These are phyloP conservation scores for Hydropsyche betteni DNA, from an alignment of 2,888 invertebrate species.

Conservation along the genomic window DNA sequence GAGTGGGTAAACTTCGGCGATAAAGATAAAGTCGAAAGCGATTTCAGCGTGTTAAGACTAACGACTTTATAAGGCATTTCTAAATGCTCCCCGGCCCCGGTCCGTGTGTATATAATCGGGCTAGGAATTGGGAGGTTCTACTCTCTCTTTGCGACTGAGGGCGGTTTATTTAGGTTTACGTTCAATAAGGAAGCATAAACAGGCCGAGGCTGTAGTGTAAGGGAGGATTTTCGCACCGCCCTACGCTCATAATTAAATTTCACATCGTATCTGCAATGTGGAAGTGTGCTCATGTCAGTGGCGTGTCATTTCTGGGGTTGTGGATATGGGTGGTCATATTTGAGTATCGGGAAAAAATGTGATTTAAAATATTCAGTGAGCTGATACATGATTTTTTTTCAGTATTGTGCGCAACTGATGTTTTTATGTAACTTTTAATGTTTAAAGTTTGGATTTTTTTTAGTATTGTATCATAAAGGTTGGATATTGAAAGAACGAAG, in stretches of 20 bases:
- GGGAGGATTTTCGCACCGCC: conserved; percentile 15
- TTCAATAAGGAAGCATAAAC: conserved; percentile 28
- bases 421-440: too few relatives aligned
- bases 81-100: conserved; percentile 32
- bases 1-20: conserved; percentile 42
- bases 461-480: too few relatives aligned
- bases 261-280: neutral
- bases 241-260: conserved; percentile 19
- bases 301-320: too few relatives aligned
- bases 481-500: too few relatives aligned
- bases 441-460: too few relatives aligned
- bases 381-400: too few relatives aligned
- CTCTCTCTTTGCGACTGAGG: neutral
- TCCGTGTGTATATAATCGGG: conserved; percentile 30
- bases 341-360: too few relatives aligned
- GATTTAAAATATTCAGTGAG: too few relatives aligned
- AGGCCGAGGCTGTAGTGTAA: neutral
- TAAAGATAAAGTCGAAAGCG: conserved; percentile 46
- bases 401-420: too few relatives aligned
- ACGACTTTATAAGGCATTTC: conserved; percentile 43
- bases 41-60: conserved; percentile 43
- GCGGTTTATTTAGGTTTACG: conserved; percentile 29
- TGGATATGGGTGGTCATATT: too few relatives aligned
- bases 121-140: neutral
- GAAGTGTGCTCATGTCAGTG: too few relatives aligned